These are phyloP conservation scores for Lanistes nyassanus DNA, from an alignment of 1,140 invertebrate species.

Conservation along the genomic window DNA sequence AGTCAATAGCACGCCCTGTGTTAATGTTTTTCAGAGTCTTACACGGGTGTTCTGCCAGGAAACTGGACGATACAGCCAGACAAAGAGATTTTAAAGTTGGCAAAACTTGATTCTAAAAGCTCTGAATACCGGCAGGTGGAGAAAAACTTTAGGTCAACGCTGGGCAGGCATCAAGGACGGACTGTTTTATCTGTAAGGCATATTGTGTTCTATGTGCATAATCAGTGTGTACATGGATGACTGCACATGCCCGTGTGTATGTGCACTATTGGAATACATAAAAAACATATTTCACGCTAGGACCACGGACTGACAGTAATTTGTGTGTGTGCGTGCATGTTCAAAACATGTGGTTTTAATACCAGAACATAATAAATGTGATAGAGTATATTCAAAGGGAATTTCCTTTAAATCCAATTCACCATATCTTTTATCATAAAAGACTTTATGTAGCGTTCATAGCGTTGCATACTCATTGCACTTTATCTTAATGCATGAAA, in stretches of 20 bases:
- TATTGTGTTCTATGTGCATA: neutral
- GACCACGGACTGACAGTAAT: too few relatives aligned
- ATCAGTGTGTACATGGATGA: neutral
- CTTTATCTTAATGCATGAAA: too few relatives aligned
- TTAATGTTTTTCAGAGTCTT: constrained; percentile 13
- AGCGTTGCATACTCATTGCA: too few relatives aligned
- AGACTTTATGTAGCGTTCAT: too few relatives aligned
- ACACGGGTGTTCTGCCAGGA: neutral
- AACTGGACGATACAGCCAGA: neutral
- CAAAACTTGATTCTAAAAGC: neutral
- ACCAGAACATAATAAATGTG: neutral
- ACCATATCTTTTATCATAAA: too few relatives aligned
- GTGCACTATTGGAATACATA: neutral
- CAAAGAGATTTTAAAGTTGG: neutral
- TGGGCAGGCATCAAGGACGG: neutral
- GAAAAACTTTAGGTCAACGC: constrained; percentile 4
- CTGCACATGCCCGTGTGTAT: neutral
- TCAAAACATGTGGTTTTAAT: neutral
- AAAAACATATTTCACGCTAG: neutral
- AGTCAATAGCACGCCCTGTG: too few relatives aligned
- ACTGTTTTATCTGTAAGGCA: neutral
- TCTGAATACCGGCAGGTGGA: constrained; percentile 13
- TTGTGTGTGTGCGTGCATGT: neutral
- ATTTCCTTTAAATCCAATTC: neutral
- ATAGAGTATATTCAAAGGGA: neutral